Base-by-base conservation (phyloP, 2,797 vertebrate genomes). In the Hephaestus fuliginosus region DNA sequence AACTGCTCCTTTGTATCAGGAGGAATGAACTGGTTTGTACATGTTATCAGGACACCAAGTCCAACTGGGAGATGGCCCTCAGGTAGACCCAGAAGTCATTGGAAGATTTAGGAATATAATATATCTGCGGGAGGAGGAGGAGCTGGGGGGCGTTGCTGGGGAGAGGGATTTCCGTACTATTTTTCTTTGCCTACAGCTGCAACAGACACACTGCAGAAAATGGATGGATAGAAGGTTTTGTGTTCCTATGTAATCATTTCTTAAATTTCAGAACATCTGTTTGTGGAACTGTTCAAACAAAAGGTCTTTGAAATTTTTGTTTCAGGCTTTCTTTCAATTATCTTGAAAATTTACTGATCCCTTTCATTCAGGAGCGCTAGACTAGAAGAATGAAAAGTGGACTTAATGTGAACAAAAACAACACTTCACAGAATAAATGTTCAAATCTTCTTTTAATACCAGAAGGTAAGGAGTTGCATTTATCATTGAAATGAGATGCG, bases 401-500 rank as follows among this genome's bases (percentile, higher is more conserved):
- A 73, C 25, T 67, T 76, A 70, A 76, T 2, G 17, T 67, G 30
- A 58, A 63, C 39, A 81, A 72, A 81, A 53, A 5, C n/a, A 51
- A 0, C 3, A 77, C 76, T 88, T 77, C 18, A 68, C 53, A 80
- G 25, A 53, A 72, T 13, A 67, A 85, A 72, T 4, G 1, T 69
- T 39, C 57, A 84, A 82, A 69, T 73, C 78, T 69, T 52, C 64
- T 74, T 73, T 67, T 60, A 76, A 41, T 43, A 65, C 30, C 57
- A 67, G 56, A 44, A 61, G 22, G 25, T 6, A 61, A 39, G 30
- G 51, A 63, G 70, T 25, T 72, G 30, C 51, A 84, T 67, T 46
- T 75, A 30, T 85, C 53, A 56, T 46, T 18, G 52, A 78, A 84
- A 78, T 73, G 56, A 88, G 69, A 83, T 52, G 55, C 58, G 61